Percentiles rank a stretch among this genome's conserved stretches.
Evolutionary conservation across 2,797 vertebrate species (phyloP).

Genomic region (Gobio occitaniae): DNA sequence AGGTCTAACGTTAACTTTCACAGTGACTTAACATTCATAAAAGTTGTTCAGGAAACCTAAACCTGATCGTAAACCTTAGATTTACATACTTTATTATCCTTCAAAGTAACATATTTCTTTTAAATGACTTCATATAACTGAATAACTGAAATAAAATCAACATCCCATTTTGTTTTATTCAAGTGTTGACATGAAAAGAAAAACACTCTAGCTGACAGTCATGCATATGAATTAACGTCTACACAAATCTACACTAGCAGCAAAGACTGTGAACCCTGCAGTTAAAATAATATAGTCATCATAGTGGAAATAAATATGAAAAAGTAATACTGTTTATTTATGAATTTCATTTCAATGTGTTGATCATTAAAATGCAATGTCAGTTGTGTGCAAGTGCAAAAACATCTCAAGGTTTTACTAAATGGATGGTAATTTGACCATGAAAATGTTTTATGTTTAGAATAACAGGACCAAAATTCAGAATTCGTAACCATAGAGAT

Average conservation of each 20-base stretch:
- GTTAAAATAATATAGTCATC: background rate
- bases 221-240: background rate
- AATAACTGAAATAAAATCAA: background rate
- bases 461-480: background rate
- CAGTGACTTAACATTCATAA: background rate
- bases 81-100: background rate
- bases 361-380: background rate
- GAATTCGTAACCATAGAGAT: background rate
- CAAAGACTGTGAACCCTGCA: background rate
- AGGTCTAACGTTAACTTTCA: background rate
- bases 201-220: background rate
- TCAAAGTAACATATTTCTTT: background rate
- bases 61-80: background rate
- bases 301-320: background rate
- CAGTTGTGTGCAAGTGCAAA: background rate
- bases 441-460: background rate
- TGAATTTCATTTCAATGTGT: too few species aligned
- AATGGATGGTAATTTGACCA: background rate
- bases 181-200: too few species aligned
- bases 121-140: background rate
- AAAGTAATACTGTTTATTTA: background rate
- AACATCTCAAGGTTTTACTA: background rate
- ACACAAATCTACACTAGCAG: background rate
- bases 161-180: background rate
- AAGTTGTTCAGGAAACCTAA: background rate